Conservation (phyloP, 2,888 invertebrate species). For the Machimus rusticus region DNA sequence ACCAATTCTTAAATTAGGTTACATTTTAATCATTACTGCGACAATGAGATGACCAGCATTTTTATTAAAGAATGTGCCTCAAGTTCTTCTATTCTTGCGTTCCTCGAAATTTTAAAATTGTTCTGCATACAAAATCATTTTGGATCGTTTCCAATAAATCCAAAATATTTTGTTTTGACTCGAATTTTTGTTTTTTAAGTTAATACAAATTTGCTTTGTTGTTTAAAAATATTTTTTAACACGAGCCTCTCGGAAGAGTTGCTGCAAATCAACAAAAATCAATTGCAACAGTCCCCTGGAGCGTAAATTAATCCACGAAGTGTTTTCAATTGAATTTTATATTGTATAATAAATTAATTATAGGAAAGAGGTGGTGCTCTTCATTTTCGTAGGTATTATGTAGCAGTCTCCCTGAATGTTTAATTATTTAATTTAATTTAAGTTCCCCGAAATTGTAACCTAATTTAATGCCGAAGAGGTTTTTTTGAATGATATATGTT, state of each 20-base stretch:
- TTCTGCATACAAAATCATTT: neutral
- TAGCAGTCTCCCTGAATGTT: too few relatives aligned
- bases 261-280: too few relatives aligned
- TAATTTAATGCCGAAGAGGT: too few relatives aligned
- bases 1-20: neutral
- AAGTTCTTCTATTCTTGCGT: neutral
- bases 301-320: too few relatives aligned
- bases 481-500: too few relatives aligned
- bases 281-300: too few relatives aligned
- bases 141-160: neutral
- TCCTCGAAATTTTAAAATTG: neutral
- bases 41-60: neutral
- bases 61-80: neutral
- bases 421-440: too few relatives aligned
- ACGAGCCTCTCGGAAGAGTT: neutral
- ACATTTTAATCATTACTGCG: neutral
- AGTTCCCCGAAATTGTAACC: too few relatives aligned
- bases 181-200: neutral
- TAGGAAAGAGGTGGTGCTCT: too few relatives aligned
- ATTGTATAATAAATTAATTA: too few relatives aligned
- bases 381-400: too few relatives aligned
- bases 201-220: neutral
- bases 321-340: too few relatives aligned
- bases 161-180: neutral
- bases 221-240: neutral